Evolutionary conservation across 2,888 invertebrate species (phyloP), one percentile per base, ranked within the genome.

Genomic region (Eulithis testata): DNA sequence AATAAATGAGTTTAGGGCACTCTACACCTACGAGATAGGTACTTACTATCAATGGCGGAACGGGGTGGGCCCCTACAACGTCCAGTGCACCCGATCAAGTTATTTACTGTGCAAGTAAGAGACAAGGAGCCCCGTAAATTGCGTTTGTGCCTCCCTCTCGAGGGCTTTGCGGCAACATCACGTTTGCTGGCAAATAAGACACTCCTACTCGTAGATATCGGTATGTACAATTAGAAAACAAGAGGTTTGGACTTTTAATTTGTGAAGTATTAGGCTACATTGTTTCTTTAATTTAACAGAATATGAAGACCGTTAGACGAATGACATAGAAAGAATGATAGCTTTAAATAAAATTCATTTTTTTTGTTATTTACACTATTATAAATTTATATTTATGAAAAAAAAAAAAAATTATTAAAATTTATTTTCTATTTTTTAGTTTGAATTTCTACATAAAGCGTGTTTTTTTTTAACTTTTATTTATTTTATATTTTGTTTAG

Each of bases 71-170:
- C 72, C 73, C 66, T 71, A 21, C 71, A 71, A 70, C 76, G 77
- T 80, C 79, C 82, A 80, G 70, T 75, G 82, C 81, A 83, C 72
- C 77, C 83, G 82, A 85, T 82, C 83, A 87, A 88, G 82, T 87
- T 87, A 89, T 89, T 88, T 86, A 84, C 83, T 85, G 83, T 81
- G 74, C 82, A 81, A 88, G 84, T 83, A 82, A 78, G 78, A 80
- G 58, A 63, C 63, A 43, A 58, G 59, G 62, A 66, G 62, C 58
- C 72, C 75, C 73, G 86, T 84, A 90, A 90, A 89, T 90, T 89
- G 87, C 81, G 81, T 90, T 89, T 86, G 82, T 81, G 84, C 84
- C 85, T 87, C 82, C 78, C 76, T 80, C 83, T 78, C 78, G 73
- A 77, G 81, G 81, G 81, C 77, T 76, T 77, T 76, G 76, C 74